Percentiles rank a stretch among this genome's conserved stretches.
These are phyloP conservation scores for Lasioglossum malachurum DNA, from an alignment of 2,888 invertebrate genomes.

Conservation along the genomic window DNA sequence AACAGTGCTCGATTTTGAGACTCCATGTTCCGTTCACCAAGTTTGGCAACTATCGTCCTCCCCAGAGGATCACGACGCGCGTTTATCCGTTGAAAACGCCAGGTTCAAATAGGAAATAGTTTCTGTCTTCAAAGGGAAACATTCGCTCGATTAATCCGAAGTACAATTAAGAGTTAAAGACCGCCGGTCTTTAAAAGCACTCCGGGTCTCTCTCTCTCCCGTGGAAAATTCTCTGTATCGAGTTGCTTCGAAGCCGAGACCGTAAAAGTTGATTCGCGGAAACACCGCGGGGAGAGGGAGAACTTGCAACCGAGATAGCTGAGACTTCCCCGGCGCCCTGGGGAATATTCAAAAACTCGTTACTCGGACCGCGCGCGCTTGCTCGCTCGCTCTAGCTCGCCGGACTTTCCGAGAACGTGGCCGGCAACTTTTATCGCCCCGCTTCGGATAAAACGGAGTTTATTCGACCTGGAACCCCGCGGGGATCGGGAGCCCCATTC, in stretches of 20 bases:
- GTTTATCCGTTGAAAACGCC: background rate
- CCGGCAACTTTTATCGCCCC: background rate
- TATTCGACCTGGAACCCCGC: background rate
- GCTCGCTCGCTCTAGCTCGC: background rate
- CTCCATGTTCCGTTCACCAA: background rate
- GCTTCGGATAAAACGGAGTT: background rate
- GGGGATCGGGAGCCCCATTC: background rate
- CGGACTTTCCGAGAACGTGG: background rate
- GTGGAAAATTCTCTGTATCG: background rate
- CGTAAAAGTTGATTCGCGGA: background rate
- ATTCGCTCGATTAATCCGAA: background rate
- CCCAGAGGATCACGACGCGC: background rate
- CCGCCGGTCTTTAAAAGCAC: background rate
- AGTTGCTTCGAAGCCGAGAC: background rate
- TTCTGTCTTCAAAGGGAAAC: background rate
- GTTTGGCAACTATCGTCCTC: background rate
- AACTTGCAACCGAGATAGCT: background rate
- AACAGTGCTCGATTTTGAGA: background rate
- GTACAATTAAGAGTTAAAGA: background rate
- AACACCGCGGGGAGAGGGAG: background rate
- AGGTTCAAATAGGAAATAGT: background rate
- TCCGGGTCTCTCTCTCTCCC: background rate
- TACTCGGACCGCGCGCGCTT: background rate
- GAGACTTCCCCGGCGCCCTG: background rate
- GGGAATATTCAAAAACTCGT: background rate